Evolutionary conservation across 2,113 vertebrate genomes (phyloP).

Genomic region (Symphodus melops): DNA sequence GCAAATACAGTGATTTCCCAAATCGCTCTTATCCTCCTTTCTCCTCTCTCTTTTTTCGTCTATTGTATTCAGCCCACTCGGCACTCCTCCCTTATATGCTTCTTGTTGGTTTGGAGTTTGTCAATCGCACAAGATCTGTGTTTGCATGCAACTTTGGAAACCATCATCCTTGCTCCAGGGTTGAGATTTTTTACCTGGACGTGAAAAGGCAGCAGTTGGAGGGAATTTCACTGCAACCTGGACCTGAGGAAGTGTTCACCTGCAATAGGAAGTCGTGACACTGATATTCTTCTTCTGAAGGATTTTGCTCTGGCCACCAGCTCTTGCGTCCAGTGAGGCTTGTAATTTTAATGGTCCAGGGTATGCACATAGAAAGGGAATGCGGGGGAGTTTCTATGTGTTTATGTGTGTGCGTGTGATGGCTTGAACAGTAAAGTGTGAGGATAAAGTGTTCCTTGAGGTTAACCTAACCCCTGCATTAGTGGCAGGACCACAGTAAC

Average conservation of each 20-base stretch:
- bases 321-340: neutral
- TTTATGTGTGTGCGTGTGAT: slow-evolving; percentile 20
- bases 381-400: slow-evolving; percentile 6
- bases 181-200: neutral
- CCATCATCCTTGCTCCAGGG: neutral
- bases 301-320: neutral
- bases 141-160: neutral
- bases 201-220: neutral
- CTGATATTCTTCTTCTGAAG: neutral
- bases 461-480: slow-evolving; percentile 57
- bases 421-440: slow-evolving; percentile 22
- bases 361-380: slow-evolving; percentile 17
- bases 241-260: slow-evolving; percentile 3
- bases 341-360: slow-evolving; percentile 5
- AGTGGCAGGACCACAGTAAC: slow-evolving; percentile 58
- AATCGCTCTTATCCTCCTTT: slow-evolving; percentile 17
- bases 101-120: slow-evolving; percentile 50
- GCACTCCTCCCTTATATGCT: slow-evolving; percentile 53
- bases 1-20: slow-evolving; percentile 21
- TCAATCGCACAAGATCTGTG: neutral
- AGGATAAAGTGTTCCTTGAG: slow-evolving; percentile 39
- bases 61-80: slow-evolving; percentile 35
- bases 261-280: neutral
- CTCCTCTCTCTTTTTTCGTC: slow-evolving; percentile 20
- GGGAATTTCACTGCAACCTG: neutral